Base-by-base conservation (phyloP, 2,797 vertebrate genomes). In the Siniperca undulata region DNA sequence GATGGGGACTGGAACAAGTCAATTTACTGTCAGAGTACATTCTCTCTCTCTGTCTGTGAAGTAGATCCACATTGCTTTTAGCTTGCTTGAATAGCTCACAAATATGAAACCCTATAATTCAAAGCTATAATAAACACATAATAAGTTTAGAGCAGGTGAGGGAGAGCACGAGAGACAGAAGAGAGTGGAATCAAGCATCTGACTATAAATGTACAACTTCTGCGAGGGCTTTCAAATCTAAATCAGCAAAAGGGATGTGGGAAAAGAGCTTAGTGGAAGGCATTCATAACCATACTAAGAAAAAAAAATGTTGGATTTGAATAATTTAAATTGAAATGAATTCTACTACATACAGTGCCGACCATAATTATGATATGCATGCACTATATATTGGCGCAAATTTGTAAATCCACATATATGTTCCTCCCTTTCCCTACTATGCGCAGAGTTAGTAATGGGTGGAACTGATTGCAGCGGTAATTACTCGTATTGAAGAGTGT, bases 51-150 rank as follows among this genome's bases (percentile, higher is more conserved):
- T 53, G 14, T 72, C 52, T 89, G 22, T 75, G 77, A 81, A 89
- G 81, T 74, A 73, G 67, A 88, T 77, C 80, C 74, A 76, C 65
- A 76, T 84, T 44, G 83, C 42, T 84, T 78, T 77, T 69, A 80
- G 74, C 69, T 85, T 81, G 74, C 70, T 82, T 81, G 75, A 85
- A 74, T 83, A 61, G 81, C 84, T 91, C 80, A 80, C 73, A 84
- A 78, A 89, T 74, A 87, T 78, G 27, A 90, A 86, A 82, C 55
- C 75, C 70, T 78, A 53, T 79, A 78, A 87, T 89, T 90, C 83
- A 91, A 92, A 92, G 79, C 84, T 88, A 86, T 91, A 86, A 91
- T 91, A 86, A 91, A 88, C 88, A 88, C 34, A 77, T 74, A 85
- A 86, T 84, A 77, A 58, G 83, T 66, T 78, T 20, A 81, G 48